Conservation (phyloP, 2,888 invertebrate species). For the Clunio marinus region DNA sequence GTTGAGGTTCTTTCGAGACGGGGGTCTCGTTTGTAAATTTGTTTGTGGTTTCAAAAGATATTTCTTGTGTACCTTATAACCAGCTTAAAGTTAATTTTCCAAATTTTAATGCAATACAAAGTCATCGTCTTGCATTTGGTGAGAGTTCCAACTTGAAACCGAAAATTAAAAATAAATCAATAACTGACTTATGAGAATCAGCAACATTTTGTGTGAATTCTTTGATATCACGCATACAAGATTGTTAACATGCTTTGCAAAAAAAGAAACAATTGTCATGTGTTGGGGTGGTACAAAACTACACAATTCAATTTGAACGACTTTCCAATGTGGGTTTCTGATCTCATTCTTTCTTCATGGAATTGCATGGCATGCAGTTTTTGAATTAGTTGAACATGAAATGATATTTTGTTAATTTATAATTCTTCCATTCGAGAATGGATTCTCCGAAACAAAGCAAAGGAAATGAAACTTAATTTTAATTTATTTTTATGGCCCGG, state of each 20-base stretch:
- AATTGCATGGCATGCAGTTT: constrained; percentile 30
- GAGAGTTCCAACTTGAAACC: no score
- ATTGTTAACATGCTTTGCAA: constrained; percentile 1
- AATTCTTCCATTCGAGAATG: constrained; percentile 2
- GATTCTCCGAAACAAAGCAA: constrained; percentile 36
- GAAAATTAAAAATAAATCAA: no score
- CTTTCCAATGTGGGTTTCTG: constrained; percentile 10
- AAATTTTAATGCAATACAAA: no score
- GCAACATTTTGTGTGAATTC: no score
- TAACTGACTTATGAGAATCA: no score
- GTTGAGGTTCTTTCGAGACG: no score
- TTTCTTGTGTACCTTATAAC: no score
- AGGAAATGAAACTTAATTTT: constrained; percentile 38
- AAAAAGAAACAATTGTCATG: neutral
- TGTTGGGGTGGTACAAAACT: constrained; percentile 21
- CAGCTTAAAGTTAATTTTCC: no score
- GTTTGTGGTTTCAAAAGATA: no score
- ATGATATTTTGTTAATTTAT: neutral
- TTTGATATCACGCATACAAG: constrained; percentile 29
- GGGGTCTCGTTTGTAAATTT: no score
- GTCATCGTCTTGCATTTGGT: no score
- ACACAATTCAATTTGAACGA: neutral
- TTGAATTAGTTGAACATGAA: constrained; percentile 12
- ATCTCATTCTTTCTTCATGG: neutral
- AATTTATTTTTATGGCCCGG: constrained; percentile 37